Conservation (phyloP, 2,113 vertebrate species). For the Hirundichthys speculiger region DNA sequence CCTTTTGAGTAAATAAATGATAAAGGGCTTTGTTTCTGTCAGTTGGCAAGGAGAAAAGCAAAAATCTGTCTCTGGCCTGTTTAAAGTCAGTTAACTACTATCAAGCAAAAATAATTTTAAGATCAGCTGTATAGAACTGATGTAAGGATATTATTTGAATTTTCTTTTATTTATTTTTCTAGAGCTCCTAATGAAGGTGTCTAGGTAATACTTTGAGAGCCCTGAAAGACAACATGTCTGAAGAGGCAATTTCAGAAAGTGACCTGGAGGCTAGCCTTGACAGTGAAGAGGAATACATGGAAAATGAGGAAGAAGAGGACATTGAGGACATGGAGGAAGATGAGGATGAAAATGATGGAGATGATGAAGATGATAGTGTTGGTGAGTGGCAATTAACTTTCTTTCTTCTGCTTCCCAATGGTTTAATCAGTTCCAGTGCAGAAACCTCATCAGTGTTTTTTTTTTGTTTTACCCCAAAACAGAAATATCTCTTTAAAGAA, state of each 20-base stretch:
- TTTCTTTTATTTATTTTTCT: constrained; percentile 13
- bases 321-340: constrained; percentile 87
- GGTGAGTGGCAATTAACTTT: constrained; percentile 53
- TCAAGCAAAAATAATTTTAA: neutral
- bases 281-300: constrained; percentile 91
- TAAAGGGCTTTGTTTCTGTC: no score
- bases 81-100: neutral
- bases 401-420: neutral
- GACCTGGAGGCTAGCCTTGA: constrained; percentile 96
- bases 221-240: constrained; percentile 93
- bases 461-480: neutral
- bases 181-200: constrained; percentile 83
- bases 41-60: no score
- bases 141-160: neutral
- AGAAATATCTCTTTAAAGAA: no score
- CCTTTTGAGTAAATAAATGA: no score
- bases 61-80: no score
- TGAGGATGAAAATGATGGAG: constrained; percentile 86
- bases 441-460: neutral
- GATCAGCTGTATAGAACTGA: neutral
- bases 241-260: constrained; percentile 97
- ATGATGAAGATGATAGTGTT: constrained; percentile 79
- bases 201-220: constrained; percentile 92
- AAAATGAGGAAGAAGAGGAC: constrained; percentile 91
- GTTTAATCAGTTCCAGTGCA: constrained; percentile 5